Evolutionary conservation across 2,888 invertebrate species (phyloP).

Genomic region (Nasonovia ribisnigri): DNA sequence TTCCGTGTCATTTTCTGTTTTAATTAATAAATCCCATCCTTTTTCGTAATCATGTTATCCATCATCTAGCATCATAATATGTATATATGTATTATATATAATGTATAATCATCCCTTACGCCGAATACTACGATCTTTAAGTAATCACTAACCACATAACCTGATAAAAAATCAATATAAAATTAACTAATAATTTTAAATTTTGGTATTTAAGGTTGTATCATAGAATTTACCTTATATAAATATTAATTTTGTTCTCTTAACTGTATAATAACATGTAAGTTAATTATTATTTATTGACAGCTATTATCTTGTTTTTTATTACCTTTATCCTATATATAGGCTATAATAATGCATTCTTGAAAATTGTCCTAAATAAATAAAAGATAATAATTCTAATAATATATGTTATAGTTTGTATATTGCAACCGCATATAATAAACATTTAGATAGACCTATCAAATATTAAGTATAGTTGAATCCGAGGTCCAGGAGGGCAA

Average conservation of each 20-base stretch:
- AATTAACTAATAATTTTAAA: background rate
- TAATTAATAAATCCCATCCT: too few relatives aligned
- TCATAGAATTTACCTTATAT: background rate
- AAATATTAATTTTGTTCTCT: background rate
- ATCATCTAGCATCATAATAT: background rate
- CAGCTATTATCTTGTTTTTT: background rate
- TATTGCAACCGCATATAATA: too few relatives aligned
- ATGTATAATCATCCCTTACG: background rate
- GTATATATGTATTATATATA: too few relatives aligned
- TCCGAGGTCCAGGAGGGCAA: too few relatives aligned
- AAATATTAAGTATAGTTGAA: too few relatives aligned
- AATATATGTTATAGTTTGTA: background rate
- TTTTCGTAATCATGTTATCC: background rate
- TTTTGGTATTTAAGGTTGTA: background rate
- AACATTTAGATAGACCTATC: too few relatives aligned
- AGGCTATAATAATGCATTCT: background rate
- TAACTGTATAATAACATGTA: background rate
- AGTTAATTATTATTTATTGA: background rate
- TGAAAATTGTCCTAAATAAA: background rate
- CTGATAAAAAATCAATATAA: background rate
- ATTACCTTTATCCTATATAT: background rate
- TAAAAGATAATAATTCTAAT: background rate
- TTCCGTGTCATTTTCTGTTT: too few relatives aligned
- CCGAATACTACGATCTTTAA: background rate
- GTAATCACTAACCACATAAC: background rate